These are phyloP conservation scores for Furcifer pardalis DNA, from an alignment of 2,797 vertebrate genomes.

Conservation along the genomic window DNA sequence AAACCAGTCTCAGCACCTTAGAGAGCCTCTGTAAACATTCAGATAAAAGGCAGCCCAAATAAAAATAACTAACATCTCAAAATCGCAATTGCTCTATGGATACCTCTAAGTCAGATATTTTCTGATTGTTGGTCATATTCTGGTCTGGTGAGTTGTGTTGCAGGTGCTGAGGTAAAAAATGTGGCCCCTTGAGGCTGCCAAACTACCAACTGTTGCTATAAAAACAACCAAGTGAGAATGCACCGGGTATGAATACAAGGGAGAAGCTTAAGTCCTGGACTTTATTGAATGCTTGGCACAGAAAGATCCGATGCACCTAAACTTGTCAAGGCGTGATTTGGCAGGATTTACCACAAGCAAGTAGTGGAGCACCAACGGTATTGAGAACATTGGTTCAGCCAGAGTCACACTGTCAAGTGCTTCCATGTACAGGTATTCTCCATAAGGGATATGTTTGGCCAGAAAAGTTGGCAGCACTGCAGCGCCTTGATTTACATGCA, in stretches of 20 bases:
- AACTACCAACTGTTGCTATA: too few relatives aligned
- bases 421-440: conserved; percentile 41
- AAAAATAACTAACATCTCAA: too few relatives aligned
- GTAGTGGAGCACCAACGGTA: conserved; percentile 13
- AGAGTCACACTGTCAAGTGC: conserved; percentile 36
- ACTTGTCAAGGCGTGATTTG: background rate
- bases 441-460: conserved; percentile 34
- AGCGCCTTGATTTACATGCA: conserved; percentile 71
- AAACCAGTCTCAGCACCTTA: too few relatives aligned
- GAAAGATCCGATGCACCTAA: conserved; percentile 21
- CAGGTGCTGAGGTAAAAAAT: too few relatives aligned
- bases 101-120: too few relatives aligned
- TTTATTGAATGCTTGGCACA: conserved; percentile 25
- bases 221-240: background rate
- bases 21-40: too few relatives aligned
- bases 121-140: too few relatives aligned
- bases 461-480: conserved; percentile 26
- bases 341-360: background rate
- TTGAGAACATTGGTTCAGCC: conserved; percentile 41
- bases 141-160: too few relatives aligned
- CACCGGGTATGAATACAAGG: background rate
- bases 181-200: too few relatives aligned
- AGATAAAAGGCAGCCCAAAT: too few relatives aligned
- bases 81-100: too few relatives aligned
- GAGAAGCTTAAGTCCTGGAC: conserved; percentile 26